Base-by-base conservation (phyloP, 2,888 invertebrate genomes). In the Mechanitis mazaeus region DNA sequence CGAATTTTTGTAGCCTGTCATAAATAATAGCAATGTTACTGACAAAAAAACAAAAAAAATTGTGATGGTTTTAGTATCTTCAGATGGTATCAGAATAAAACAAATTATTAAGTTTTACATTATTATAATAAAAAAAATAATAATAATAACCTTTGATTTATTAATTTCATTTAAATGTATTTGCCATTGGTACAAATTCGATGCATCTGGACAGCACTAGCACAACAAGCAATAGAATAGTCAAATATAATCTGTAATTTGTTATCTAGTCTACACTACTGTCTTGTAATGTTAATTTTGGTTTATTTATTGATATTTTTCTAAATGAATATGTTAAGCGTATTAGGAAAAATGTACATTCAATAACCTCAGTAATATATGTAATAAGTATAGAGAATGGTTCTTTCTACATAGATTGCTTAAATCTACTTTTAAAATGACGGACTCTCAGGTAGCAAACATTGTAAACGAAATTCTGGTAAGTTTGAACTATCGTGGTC, bases 391-490 rank as follows among this genome's bases (percentile, higher is more conserved):
- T 50, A 7, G 5, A 50, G 28, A 31, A 31, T 58, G 7, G 33
- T 42, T 58, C 35, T 58, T 33, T 33, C 50, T 54, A 38, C 38
- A 12, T 20, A 58, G 33, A 56, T 54, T 47, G 54, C 42, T 42
- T 46, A 53, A 46, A 12, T 20, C 31, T 47, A 59, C 54, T 54
- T 55, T 31, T 59, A 64, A 56, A 71, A 93, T 93, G 93, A 89
- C 89, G 64, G 94, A 94, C 78, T 84, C 91, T 55, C 93, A 92
- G 83, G 91, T 94, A 56, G 86, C 91, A 31, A 91, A 85, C 72
- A 92, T 94, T 66, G 91, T 94, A 28, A 93, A 92, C 75, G 94
- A 94, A 71, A 93, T 93, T 74, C 82, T 93, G 87, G 93, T 93
- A 78, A 91, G 91, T 84, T 59, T 60, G n/a, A 33, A 38, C 45